Evolutionary conservation across 2,888 invertebrate species (phyloP).

Genomic region (Habrosyne pyritoides): DNA sequence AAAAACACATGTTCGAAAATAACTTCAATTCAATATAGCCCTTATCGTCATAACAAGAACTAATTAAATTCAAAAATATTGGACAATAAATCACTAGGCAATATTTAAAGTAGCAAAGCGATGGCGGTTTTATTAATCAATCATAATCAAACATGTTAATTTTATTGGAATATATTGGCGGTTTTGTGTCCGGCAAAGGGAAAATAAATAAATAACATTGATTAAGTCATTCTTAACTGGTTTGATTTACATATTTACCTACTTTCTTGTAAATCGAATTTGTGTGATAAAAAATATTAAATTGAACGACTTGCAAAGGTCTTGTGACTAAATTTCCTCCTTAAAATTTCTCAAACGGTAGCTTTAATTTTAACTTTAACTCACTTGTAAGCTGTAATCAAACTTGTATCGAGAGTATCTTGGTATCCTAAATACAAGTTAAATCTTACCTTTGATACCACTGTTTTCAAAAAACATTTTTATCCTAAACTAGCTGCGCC

Average conservation of each 20-base stretch:
- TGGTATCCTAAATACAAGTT: no score
- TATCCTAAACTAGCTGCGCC: no score
- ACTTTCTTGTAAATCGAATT: not conserved
- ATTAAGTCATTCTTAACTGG: not conserved
- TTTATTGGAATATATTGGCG: constrained; percentile 31
- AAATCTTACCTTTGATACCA: no score
- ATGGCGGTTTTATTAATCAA: constrained; percentile 30
- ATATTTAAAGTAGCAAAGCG: constrained; percentile 3
- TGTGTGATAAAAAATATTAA: not conserved
- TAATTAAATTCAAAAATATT: not conserved
- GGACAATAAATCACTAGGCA: constrained; percentile 1
- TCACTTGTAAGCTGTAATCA: no score
- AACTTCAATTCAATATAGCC: not conserved
- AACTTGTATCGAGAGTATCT: no score
- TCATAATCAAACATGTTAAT: constrained; percentile 44
- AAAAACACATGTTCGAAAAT: not conserved
- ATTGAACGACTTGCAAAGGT: not conserved
- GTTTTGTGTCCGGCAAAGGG: constrained; percentile 29
- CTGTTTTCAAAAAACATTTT: no score
- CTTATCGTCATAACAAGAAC: not conserved
- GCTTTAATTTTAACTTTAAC: no score
- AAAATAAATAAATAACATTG: constrained; percentile 14
- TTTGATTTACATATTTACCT: not conserved
- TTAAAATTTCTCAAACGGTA: no score
- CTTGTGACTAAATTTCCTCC: no score